Evolutionary conservation across 2,113 vertebrate species (phyloP).

Genomic region (Merops nubicus): DNA sequence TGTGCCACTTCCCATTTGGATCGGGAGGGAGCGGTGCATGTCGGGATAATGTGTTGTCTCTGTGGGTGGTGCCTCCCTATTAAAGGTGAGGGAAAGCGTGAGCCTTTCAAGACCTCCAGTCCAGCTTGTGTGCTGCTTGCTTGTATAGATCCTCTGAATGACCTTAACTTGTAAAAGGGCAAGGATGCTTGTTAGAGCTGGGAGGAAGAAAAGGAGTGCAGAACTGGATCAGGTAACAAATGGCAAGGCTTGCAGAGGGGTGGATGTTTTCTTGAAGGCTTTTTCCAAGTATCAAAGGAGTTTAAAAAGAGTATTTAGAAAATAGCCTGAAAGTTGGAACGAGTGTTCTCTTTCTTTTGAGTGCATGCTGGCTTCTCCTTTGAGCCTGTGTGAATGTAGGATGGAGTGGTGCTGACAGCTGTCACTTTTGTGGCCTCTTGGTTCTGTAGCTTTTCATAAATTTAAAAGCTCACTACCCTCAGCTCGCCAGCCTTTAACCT

Average conservation of each 20-base stretch:
- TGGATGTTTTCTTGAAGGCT: slow-evolving; percentile 63
- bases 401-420: slow-evolving; percentile 58
- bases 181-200: slow-evolving; percentile 60
- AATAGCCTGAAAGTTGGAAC: slow-evolving; percentile 44
- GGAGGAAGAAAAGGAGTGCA: slow-evolving; percentile 35
- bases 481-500: slow-evolving; percentile 37
- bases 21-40: slow-evolving; percentile 15
- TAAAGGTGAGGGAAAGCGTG: slow-evolving; percentile 56
- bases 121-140: slow-evolving; percentile 47
- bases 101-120: slow-evolving; percentile 39
- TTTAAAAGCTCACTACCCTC: slow-evolving; percentile 36
- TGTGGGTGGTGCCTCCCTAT: slow-evolving; percentile 47
- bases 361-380: neutral
- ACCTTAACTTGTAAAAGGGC: slow-evolving; percentile 62
- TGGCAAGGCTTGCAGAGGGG: slow-evolving; percentile 39
- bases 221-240: slow-evolving; percentile 64
- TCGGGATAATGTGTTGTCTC: slow-evolving; percentile 25
- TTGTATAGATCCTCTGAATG: slow-evolving; percentile 49
- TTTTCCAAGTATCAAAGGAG: slow-evolving; percentile 26
- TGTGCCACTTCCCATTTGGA: slow-evolving; percentile 18
- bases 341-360: slow-evolving; percentile 28
- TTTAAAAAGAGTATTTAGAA: slow-evolving; percentile 66
- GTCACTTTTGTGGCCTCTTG: slow-evolving; percentile 59
- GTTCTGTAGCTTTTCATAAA: slow-evolving; percentile 50
- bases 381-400: slow-evolving; percentile 43